Conservation (phyloP, 2,888 invertebrate genomes). For the Eristalis pertinax region DNA sequence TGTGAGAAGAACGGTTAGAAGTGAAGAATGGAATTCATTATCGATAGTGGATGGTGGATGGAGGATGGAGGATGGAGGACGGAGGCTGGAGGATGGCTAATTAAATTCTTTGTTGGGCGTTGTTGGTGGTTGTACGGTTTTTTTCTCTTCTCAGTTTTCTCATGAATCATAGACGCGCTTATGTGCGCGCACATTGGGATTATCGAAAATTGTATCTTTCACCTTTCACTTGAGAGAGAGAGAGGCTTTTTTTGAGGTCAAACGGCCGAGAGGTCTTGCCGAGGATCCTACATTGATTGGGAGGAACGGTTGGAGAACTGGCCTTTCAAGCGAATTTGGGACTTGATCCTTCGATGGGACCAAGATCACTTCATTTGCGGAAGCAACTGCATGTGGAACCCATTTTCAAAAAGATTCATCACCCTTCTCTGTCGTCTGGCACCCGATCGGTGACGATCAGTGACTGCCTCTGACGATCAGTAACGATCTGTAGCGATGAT, state of each 20-base stretch:
- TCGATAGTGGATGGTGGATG: background rate
- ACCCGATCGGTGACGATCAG: too few relatives aligned
- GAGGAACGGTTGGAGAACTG: background rate
- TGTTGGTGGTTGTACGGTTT: background rate
- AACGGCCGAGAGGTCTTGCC: too few relatives aligned
- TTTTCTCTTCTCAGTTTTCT: background rate
- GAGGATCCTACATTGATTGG: background rate
- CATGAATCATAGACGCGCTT: background rate
- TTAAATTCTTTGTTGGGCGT: constrained; percentile 15
- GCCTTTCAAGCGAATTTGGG: too few relatives aligned
- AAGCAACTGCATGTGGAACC: too few relatives aligned
- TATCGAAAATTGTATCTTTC: background rate
- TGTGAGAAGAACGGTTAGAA: constrained; percentile 8
- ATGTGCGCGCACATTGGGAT: background rate
- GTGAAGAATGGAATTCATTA: constrained; percentile 32
- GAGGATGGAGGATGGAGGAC: constrained; percentile 3
- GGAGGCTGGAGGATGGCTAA: constrained; percentile 16
- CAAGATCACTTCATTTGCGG: too few relatives aligned
- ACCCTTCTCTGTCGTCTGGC: too few relatives aligned
- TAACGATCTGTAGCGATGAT: too few relatives aligned
- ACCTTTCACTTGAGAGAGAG: background rate
- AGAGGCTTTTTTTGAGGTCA: background rate
- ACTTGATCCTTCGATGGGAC: too few relatives aligned
- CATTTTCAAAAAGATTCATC: too few relatives aligned
- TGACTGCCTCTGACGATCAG: too few relatives aligned